Evolutionary conservation across 2,888 invertebrate genomes (phyloP).

Genomic region (Watsonalla cultraria): DNA sequence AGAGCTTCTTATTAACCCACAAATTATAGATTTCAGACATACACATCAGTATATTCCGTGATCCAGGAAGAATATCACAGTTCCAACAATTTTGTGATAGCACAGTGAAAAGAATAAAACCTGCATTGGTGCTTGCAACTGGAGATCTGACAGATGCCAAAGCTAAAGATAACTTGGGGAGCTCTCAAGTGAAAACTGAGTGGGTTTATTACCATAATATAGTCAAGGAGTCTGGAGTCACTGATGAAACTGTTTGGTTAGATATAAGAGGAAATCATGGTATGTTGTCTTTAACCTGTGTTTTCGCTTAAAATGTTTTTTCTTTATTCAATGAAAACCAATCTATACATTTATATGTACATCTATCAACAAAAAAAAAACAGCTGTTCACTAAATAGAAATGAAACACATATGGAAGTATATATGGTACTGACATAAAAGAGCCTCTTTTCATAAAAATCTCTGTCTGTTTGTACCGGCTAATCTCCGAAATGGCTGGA

Average conservation of each 20-base stretch:
- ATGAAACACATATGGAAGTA: too few relatives aligned
- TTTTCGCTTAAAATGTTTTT: background rate
- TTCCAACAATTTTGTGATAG: constrained; percentile 88
- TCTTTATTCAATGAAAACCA: too few relatives aligned
- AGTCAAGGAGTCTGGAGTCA: constrained; percentile 82
- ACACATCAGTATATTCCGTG: constrained; percentile 91
- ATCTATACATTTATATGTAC: too few relatives aligned
- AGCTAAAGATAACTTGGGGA: constrained; percentile 86
- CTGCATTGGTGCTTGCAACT: constrained; percentile 88
- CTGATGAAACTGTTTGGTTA: constrained; percentile 87
- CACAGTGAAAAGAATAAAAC: constrained; percentile 85
- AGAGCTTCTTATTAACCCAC: too few relatives aligned
- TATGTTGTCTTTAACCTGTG: constrained; percentile 44
- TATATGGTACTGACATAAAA: too few relatives aligned
- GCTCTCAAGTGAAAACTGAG: constrained; percentile 88
- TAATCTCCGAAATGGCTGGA: too few relatives aligned
- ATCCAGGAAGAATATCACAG: constrained; percentile 85
- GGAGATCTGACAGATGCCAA: constrained; percentile 95
- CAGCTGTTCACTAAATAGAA: too few relatives aligned
- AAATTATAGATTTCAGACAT: constrained; percentile 88
- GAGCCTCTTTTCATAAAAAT: too few relatives aligned
- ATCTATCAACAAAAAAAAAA: too few relatives aligned
- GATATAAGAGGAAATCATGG: constrained; percentile 96
- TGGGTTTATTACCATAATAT: constrained; percentile 88
- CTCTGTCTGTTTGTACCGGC: too few relatives aligned